A percentile compares a stretch with the other conserved stretches of the same genome.
Conservation (phyloP, 2,113 vertebrate species). For the Taxidea taxus region DNA sequence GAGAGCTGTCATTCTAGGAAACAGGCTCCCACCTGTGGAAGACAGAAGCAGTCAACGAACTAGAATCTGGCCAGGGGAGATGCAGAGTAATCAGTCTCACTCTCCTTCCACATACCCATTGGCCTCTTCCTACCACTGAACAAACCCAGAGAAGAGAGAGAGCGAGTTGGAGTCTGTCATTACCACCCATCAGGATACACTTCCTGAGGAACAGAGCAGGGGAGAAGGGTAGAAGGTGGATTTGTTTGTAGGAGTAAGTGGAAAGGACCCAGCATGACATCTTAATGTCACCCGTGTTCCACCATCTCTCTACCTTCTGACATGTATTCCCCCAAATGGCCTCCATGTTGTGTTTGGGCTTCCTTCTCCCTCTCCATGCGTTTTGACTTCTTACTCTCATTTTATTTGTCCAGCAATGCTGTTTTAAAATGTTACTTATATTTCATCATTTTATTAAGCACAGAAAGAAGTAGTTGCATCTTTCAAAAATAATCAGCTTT, state of each 20-base stretch:
- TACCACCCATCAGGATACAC: not conserved
- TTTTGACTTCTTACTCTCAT: not conserved
- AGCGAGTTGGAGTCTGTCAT: fast-evolving
- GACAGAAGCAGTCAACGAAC: not conserved
- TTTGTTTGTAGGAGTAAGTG: not conserved
- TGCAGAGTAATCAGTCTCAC: not conserved
- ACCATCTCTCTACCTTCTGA: not conserved
- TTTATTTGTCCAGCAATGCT: not conserved
- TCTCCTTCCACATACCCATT: not conserved
- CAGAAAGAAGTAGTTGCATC: not conserved
- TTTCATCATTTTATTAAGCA: not conserved
- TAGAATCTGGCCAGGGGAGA: not conserved
- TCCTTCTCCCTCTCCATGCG: not conserved
- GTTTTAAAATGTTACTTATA: not conserved
- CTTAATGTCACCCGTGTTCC: not conserved
- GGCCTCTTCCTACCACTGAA: not conserved
- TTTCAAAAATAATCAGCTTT: not conserved
- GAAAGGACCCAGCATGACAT: not conserved
- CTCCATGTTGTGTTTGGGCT: not conserved
- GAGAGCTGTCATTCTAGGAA: not conserved
- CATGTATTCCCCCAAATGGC: not conserved
- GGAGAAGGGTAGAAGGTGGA: not conserved
- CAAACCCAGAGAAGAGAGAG: not conserved
- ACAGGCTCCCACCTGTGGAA: not conserved
- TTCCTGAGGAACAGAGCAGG: not conserved